Evolutionary conservation across 2,888 invertebrate genomes (phyloP).

Genomic region (Epinotia demarniana): DNA sequence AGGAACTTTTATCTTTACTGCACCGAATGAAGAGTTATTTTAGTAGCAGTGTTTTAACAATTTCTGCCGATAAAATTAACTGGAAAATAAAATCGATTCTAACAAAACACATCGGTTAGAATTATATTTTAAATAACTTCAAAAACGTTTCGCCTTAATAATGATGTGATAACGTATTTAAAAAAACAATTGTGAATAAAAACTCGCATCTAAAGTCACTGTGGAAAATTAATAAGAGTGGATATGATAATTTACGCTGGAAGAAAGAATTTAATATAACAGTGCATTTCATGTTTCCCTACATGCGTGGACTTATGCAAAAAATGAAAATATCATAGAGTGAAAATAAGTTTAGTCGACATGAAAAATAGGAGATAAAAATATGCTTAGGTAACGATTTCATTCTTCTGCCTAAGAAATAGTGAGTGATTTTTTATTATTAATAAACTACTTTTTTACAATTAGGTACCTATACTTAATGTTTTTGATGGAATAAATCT

Average conservation of each 20-base stretch:
- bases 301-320: neutral
- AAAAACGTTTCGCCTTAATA: neutral
- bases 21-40: neutral
- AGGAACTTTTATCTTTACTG: neutral
- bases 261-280: constrained; percentile 23
- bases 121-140: neutral
- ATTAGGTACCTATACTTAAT: neutral
- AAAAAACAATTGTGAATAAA: neutral
- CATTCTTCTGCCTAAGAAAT: neutral
- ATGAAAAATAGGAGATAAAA: too few species aligned
- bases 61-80: neutral
- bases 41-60: neutral
- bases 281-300: neutral
- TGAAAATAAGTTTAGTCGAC: neutral
- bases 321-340: neutral
- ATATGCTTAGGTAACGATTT: too few species aligned
- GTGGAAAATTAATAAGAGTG: constrained; percentile 8
- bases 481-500: too few species aligned
- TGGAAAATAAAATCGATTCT: too few species aligned
- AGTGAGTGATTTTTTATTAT: neutral
- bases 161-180: too few species aligned
- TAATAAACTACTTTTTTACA: neutral
- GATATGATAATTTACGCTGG: neutral
- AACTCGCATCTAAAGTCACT: neutral
- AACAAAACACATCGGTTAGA: neutral